Evolutionary conservation across 2,113 vertebrate species (phyloP).

Genomic region (Pachyramphus minor): DNA sequence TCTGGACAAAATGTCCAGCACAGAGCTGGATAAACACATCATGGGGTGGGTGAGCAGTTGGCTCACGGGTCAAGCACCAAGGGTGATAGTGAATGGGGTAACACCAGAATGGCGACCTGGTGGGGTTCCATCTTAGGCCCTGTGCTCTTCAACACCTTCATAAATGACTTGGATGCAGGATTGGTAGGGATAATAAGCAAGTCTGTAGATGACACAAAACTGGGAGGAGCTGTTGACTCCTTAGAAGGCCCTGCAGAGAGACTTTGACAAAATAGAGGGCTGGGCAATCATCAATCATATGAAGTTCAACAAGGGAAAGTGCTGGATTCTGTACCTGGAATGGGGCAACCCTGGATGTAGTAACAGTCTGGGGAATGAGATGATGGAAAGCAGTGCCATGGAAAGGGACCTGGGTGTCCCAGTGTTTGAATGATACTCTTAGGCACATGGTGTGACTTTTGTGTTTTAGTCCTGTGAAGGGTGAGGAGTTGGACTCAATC

Average conservation of each 20-base stretch:
- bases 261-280: background rate
- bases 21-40: background rate
- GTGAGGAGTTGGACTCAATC: too few species aligned
- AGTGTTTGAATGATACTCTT: too few species aligned
- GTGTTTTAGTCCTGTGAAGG: too few species aligned
- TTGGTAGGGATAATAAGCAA: background rate
- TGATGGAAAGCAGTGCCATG: background rate
- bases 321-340: background rate
- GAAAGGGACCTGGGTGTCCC: background rate
- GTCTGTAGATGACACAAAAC: background rate
- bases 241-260: background rate
- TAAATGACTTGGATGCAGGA: background rate
- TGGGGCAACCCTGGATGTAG: background rate
- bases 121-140: background rate
- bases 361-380: background rate
- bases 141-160: background rate
- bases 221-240: background rate
- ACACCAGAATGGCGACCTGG: background rate
- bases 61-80: background rate
- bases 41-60: background rate
- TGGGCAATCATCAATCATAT: background rate
- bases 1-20: background rate
- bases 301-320: background rate
- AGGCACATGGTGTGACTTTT: too few species aligned
- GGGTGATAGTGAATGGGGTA: background rate